Base-by-base conservation (phyloP, 2,113 vertebrate species). In the Chroicocephalus ridibundus region DNA sequence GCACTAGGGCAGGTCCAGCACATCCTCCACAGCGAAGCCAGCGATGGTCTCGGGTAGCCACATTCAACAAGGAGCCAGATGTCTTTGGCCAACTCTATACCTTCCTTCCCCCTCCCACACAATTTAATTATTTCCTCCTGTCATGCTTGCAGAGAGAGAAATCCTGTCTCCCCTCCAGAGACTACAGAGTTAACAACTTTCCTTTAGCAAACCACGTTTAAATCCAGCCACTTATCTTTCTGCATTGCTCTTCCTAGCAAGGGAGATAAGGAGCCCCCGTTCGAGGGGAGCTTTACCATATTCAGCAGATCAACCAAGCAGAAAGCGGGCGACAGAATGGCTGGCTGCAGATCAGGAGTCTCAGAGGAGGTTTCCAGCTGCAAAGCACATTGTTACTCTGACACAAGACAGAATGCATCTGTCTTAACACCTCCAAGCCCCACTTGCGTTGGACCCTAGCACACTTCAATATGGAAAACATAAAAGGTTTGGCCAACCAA, bases 201-300 rank as follows among this genome's bases (percentile, higher is more conserved):
- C 86, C 80, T 70, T 70, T 0, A 49, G 93, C 74, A 27, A 77
- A n/a, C 52, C 21, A 3, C 6, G 75, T 34, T 94, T 27, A n/a
- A 94, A 91, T 10, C 74, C 95, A 89, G 91, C 79, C 76, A 3
- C 93, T 97, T 94, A 96, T 97, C 95, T 94, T 51, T 49, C 86
- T 6, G 70, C 78, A 1, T 11, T 79, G 91, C 93, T 94, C 84
- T 66, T 71, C 64, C 77, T 9, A 47, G 60, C 10, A 1, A 68
- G 65, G 84, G 65, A 96, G 96, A 97, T 94, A 96, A 96, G 94
- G 85, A 96, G 82, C 77, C 84, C 81, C 58, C 4, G 8, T 15
- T 17, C 1, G 16, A 57, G 25, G 82, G 62, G 58, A 83, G 94
- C 90, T 64, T 10, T 60, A 26, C 79, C 68, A 46, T 8, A 71